Conservation (phyloP, 2,113 vertebrate genomes). For the Naja naja region DNA sequence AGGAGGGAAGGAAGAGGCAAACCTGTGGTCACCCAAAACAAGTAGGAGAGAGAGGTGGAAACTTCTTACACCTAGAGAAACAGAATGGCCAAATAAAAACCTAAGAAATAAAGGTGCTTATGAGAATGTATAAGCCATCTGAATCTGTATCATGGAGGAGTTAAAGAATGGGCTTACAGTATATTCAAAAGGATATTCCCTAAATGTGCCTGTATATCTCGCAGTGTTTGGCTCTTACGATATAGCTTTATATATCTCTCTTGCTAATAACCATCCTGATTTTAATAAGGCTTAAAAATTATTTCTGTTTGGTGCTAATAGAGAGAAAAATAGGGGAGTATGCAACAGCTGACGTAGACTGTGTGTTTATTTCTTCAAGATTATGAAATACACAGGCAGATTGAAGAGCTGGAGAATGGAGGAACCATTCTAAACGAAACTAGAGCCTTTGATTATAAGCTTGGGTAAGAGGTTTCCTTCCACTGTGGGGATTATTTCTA, state of each 20-base stretch:
- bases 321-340: slow-evolving; percentile 49
- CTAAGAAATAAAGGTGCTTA: background rate
- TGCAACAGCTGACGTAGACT: slow-evolving; percentile 24
- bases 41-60: background rate
- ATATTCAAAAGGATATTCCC: background rate
- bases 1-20: background rate
- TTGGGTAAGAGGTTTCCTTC: slow-evolving; percentile 78
- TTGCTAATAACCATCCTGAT: slow-evolving; percentile 37
- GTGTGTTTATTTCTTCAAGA: slow-evolving; percentile 74
- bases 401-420: slow-evolving; percentile 80
- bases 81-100: background rate
- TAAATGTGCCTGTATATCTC: background rate
- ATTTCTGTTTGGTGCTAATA: slow-evolving; percentile 28
- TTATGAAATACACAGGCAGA: slow-evolving; percentile 96
- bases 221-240: slow-evolving; percentile 25
- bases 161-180: background rate
- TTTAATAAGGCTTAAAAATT: slow-evolving; percentile 47
- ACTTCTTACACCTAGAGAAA: background rate
- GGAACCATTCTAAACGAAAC: slow-evolving; percentile 90
- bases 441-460: slow-evolving; percentile 87
- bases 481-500: background rate
- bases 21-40: background rate
- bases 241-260: slow-evolving; percentile 13
- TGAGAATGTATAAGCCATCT: background rate
- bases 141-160: background rate